Percentiles rank a stretch among this genome's conserved stretches.
Conservation (phyloP, 1,140 invertebrate genomes). For the Sitodiplosis mosellana region DNA sequence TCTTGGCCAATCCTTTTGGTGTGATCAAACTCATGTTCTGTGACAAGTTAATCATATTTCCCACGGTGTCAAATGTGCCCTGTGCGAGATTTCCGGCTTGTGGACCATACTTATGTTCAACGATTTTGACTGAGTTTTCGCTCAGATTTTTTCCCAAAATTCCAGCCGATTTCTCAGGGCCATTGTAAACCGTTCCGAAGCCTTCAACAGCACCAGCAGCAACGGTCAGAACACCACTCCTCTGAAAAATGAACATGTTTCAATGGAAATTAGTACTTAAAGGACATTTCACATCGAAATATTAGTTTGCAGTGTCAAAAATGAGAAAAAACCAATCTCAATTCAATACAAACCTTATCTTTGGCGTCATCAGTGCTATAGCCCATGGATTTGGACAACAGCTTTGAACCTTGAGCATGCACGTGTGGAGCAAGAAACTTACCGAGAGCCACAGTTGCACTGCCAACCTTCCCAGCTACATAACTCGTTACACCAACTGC, state of each 20-base stretch:
- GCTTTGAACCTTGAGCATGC: conserved; percentile 35
- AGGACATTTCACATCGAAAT: too few species aligned
- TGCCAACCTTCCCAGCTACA: conserved; percentile 41
- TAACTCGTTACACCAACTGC: conserved; percentile 41
- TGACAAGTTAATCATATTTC: conserved; percentile 38
- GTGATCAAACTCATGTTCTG: conserved; percentile 39
- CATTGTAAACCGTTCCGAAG: conserved; percentile 43
- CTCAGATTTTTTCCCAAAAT: conserved; percentile 41
- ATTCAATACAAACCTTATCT: conserved; percentile 25
- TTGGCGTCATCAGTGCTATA: conserved; percentile 32
- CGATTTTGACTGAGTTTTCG: conserved; percentile 48
- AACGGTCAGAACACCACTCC: conserved; percentile 42
- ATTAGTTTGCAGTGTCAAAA: too few species aligned
- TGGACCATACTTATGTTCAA: conserved; percentile 48
- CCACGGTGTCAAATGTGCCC: conserved; percentile 39
- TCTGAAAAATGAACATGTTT: too few species aligned
- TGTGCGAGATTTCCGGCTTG: conserved; percentile 35
- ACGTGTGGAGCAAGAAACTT: conserved; percentile 44
- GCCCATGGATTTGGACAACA: conserved; percentile 33
- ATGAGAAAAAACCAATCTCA: conserved; percentile 27
- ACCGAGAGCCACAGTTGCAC: conserved; percentile 39
- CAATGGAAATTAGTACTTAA: too few species aligned
- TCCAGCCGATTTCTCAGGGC: conserved; percentile 43
- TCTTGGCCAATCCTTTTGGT: conserved; percentile 42
- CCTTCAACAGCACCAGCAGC: conserved; percentile 47